These are phyloP conservation scores for Callipepla californica DNA, from an alignment of 2,113 vertebrate genomes.

Conservation along the genomic window DNA sequence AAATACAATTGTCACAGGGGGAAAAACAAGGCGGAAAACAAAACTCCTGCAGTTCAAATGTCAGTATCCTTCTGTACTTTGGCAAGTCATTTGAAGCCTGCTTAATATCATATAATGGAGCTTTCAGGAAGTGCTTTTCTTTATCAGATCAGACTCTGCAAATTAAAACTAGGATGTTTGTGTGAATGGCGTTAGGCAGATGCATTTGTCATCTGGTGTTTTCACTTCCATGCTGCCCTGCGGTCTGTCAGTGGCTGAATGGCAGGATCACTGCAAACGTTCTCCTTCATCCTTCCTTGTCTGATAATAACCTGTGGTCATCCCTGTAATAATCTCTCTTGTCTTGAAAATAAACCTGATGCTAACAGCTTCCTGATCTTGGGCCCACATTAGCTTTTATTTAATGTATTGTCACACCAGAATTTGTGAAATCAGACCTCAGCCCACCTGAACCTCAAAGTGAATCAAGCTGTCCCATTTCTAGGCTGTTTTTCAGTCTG, in stretches of 20 bases:
- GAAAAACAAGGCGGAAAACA: not conserved
- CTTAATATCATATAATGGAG: constrained; percentile 21
- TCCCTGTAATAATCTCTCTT: not conserved
- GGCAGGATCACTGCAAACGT: not conserved
- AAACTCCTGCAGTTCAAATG: constrained; percentile 49
- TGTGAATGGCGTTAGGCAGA: not conserved
- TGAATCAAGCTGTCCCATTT: not conserved
- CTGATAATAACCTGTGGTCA: not conserved
- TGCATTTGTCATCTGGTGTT: not conserved
- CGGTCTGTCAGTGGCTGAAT: not conserved
- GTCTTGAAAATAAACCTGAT: not conserved
- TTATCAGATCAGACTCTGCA: constrained; percentile 1
- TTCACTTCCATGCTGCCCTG: not conserved
- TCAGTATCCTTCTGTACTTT: constrained; percentile 21
- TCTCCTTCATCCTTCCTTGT: not conserved
- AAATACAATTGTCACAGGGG: not conserved
- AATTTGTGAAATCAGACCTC: not conserved
- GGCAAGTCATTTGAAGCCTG: not conserved
- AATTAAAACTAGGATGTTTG: not conserved
- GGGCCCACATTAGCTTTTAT: not conserved
- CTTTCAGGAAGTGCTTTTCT: constrained; percentile 20
- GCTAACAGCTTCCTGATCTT: not conserved
- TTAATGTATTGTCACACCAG: not conserved
- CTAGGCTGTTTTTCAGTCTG: not conserved
- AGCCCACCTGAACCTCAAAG: not conserved